Conservation (phyloP, 35 echinoderm and acorn worm species). For the Heliocidaris erythrogramma region DNA sequence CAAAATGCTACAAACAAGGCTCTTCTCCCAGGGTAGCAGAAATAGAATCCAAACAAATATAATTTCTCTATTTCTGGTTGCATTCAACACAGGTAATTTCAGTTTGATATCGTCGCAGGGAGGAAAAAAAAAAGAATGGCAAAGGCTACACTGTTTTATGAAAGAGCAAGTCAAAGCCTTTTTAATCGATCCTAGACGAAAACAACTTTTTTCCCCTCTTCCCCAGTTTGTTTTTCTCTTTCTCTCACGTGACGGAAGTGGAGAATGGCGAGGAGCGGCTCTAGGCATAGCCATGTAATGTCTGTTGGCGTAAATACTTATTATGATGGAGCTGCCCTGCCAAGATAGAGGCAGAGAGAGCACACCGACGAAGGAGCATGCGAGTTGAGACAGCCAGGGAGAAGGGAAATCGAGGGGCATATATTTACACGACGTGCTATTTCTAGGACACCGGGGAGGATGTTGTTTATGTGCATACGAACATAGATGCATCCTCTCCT, state of each 20-base stretch:
- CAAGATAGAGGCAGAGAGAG: not conserved
- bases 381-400: not conserved
- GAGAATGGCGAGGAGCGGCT: not conserved
- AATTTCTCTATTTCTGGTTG: not conserved
- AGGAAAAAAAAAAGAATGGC: not conserved
- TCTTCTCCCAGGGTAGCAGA: not conserved
- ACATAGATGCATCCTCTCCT: not conserved
- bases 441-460: not conserved
- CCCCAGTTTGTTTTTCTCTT: not conserved
- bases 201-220: not conserved
- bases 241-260: not conserved
- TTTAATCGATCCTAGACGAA: not conserved
- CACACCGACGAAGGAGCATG: not conserved
- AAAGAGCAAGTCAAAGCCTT: not conserved
- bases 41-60: slow-evolving; percentile 5
- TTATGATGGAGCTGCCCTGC: slow-evolving; percentile 21
- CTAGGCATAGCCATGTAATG: slow-evolving; percentile 17
- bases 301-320: slow-evolving; percentile 42
- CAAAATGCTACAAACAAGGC: slow-evolving; percentile 31
- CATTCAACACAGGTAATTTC: not conserved
- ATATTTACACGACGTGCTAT: slow-evolving; percentile 19
- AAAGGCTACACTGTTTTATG: not conserved
- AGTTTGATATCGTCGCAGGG: not conserved
- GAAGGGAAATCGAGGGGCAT: slow-evolving; percentile 31
- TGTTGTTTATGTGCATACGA: slow-evolving; percentile 16